Conservation (phyloP, 2,113 vertebrate genomes). For the Perca fluviatilis region DNA sequence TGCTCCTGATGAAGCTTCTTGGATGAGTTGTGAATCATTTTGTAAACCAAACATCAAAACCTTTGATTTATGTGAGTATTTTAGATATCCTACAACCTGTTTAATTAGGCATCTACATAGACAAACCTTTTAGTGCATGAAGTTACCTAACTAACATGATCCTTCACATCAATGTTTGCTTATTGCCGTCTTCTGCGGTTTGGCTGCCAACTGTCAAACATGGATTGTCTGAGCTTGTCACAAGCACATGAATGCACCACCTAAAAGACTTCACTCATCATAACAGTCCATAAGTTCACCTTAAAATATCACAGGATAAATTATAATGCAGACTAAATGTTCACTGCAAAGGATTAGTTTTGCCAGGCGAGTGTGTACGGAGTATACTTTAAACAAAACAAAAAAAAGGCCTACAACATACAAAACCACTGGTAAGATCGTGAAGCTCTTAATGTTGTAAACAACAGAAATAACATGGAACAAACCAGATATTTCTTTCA, state of each 20-base stretch:
- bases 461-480: constrained; percentile 37
- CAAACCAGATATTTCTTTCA: constrained; percentile 86
- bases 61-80: neutral
- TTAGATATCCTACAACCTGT: neutral
- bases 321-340: neutral
- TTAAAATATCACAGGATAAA: constrained; percentile 4
- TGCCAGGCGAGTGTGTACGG: neutral
- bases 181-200: neutral
- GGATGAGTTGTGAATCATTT: neutral
- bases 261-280: neutral
- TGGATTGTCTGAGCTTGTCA: neutral
- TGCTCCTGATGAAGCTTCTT: neutral
- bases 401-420: neutral
- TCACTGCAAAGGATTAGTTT: constrained; percentile 9
- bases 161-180: neutral
- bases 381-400: too few relatives aligned
- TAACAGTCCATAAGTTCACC: neutral
- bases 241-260: neutral
- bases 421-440: neutral
- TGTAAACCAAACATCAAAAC: neutral
- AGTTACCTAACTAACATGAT: neutral
- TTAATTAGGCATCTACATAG: neutral
- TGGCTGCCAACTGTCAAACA: neutral
- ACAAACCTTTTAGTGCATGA: neutral
- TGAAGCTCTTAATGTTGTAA: neutral